Percentiles rank a stretch among this genome's conserved stretches.
Conservation (phyloP, 2,888 invertebrate species). For the Stegophylla sp. region DNA sequence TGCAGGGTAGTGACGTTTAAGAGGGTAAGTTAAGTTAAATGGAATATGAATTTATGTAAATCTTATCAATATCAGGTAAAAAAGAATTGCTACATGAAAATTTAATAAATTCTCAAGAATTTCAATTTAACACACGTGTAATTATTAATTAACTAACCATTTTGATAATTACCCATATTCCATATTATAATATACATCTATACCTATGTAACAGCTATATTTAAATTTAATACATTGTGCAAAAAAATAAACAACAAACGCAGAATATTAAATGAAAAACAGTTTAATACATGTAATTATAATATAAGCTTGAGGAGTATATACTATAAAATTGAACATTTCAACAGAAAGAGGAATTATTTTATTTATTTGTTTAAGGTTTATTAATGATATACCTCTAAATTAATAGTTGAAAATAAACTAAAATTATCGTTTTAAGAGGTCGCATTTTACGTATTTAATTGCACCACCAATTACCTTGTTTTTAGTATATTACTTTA, state of each 20-base stretch:
- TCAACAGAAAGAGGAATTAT: background rate
- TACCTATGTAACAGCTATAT: too few relatives aligned
- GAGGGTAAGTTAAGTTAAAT: background rate
- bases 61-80: background rate
- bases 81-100: background rate
- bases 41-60: background rate
- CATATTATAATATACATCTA: too few relatives aligned
- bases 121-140: background rate
- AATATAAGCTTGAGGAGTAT: background rate
- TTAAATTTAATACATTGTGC: too few relatives aligned
- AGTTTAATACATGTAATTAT: too few relatives aligned
- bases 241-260: background rate
- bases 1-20: conserved; percentile 29
- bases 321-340: background rate
- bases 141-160: background rate
- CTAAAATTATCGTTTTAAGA: background rate
- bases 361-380: background rate
- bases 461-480: background rate
- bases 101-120: too few relatives aligned
- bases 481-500: background rate
- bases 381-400: background rate
- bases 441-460: background rate
- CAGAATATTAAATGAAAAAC: background rate
- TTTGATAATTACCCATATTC: too few relatives aligned
- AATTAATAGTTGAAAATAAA: conserved; percentile 3